These are phyloP conservation scores for Chironomus striatipennis DNA, from an alignment of 1,140 invertebrate genomes.

Conservation along the genomic window DNA sequence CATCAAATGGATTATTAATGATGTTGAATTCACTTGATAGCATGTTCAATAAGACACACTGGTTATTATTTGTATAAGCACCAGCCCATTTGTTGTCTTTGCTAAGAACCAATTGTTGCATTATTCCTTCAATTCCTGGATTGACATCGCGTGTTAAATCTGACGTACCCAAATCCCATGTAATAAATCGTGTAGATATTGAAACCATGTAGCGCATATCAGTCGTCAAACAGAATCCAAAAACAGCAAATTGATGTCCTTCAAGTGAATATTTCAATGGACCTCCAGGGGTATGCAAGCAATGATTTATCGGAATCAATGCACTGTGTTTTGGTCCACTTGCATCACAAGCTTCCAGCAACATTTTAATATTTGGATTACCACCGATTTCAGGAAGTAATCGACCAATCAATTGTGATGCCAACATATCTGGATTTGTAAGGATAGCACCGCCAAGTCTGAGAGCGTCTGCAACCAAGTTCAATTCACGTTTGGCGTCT, in stretches of 20 bases:
- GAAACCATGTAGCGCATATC: constrained; percentile 92
- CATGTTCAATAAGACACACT: constrained; percentile 79
- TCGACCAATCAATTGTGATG: constrained; percentile 86
- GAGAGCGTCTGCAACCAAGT: constrained; percentile 89
- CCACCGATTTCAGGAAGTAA: constrained; percentile 83
- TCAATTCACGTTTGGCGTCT: constrained; percentile 78
- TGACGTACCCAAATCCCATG: constrained; percentile 92
- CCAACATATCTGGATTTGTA: constrained; percentile 90
- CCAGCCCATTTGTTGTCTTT: constrained; percentile 93
- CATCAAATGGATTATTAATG: constrained; percentile 72
- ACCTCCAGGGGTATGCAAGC: constrained; percentile 93
- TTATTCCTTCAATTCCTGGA: constrained; percentile 88
- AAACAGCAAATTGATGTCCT: constrained; percentile 96
- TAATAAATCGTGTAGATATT: constrained; percentile 94
- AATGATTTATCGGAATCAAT: constrained; percentile 87
- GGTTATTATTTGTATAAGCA: constrained; percentile 92
- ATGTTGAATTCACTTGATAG: constrained; percentile 83
- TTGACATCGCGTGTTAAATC: constrained; percentile 85
- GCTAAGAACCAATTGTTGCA: constrained; percentile 89
- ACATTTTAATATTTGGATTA: constrained; percentile 67
- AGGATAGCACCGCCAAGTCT: constrained; percentile 85
- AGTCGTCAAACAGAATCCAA: constrained; percentile 84
- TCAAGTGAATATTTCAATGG: constrained; percentile 96
- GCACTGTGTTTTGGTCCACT: constrained; percentile 82
- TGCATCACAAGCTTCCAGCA: constrained; percentile 83